Conservation (phyloP, 2,888 invertebrate species). For the Tolmerus cingulatus region DNA sequence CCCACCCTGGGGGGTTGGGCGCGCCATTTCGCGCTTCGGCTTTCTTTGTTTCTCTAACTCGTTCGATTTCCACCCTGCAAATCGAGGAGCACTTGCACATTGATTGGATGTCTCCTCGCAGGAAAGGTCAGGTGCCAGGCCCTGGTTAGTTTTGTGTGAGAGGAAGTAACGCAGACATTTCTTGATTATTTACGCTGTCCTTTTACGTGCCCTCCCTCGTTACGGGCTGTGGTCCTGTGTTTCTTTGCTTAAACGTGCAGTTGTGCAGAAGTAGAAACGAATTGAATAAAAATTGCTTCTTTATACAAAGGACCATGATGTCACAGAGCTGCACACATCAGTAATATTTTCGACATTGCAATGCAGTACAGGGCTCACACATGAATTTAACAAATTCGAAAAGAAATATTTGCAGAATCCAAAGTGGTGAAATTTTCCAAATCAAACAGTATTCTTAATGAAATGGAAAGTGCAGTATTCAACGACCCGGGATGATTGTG, state of each 20-base stretch:
- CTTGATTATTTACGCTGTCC: neutral
- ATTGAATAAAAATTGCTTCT: constrained; percentile 8
- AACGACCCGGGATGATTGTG: too few species aligned
- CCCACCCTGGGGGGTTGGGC: neutral
- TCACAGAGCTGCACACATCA: too few species aligned
- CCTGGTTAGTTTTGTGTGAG: neutral
- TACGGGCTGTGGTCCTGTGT: neutral
- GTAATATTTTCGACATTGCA: too few species aligned
- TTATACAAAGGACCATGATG: neutral
- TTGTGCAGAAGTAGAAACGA: neutral
- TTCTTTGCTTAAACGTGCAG: neutral
- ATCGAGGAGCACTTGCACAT: neutral
- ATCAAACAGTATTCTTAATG: too few species aligned
- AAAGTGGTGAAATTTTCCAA: too few species aligned
- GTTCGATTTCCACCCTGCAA: neutral
- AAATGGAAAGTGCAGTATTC: too few species aligned
- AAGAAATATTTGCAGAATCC: too few species aligned
- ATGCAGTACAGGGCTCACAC: too few species aligned
- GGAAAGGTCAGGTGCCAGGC: neutral
- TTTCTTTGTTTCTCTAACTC: neutral
- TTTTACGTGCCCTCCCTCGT: neutral
- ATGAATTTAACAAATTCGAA: too few species aligned
- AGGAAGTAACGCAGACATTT: neutral
- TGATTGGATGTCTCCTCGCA: neutral
- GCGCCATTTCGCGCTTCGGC: neutral